Evolutionary conservation across 2,113 vertebrate species (phyloP), one percentile per base, ranked within the genome.

Genomic region (Ptyas mucosa): DNA sequence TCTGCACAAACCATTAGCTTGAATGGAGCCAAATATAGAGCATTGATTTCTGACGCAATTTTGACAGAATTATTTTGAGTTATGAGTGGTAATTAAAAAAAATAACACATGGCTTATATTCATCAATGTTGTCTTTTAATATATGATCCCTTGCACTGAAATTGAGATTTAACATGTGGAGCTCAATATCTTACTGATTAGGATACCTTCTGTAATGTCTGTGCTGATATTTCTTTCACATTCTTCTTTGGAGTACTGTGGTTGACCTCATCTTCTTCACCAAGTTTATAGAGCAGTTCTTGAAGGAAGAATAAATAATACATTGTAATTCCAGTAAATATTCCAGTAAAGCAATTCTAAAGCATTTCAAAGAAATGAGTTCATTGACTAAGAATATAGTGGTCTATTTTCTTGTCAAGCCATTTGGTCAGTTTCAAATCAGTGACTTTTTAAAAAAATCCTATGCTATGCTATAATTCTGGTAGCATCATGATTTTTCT

Each of bases 191-290:
- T 94, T 97, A 96, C 94, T 97, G 94, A 96, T 96, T 95, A 95
- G 93, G 95, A 93, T 98, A 99, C 98, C 98, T 98, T 99, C 95
- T 98, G 98, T 96, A 99, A 97, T 61, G 97, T 98, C 94, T 98
- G 96, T 93, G 97, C 97, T 90, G 97, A 95, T 96, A 96, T 97
- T 96, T 97, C 97, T 94, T 98, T 96, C 94, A 95, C 96, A 94
- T 96, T 97, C 96, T 97, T 98, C 97, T 98, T 97, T 94, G 96
- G 97, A 96, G 96, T 96, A 97, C 97, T 98, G 96, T 95, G 98
- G 95, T 97, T 98, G 97, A 98, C 96, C 96, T 91, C 97, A 55
- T 95, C 96, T 95, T 97, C 97, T 96, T 98, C 97, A 94, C 52
- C 90, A 95, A 98, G 94, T 97, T 97, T 98, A 96, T 96, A 96